Evolutionary conservation across 2,888 invertebrate species (phyloP), one percentile per base, ranked within the genome.

Genomic region (Aphidoletes aphidimyza): DNA sequence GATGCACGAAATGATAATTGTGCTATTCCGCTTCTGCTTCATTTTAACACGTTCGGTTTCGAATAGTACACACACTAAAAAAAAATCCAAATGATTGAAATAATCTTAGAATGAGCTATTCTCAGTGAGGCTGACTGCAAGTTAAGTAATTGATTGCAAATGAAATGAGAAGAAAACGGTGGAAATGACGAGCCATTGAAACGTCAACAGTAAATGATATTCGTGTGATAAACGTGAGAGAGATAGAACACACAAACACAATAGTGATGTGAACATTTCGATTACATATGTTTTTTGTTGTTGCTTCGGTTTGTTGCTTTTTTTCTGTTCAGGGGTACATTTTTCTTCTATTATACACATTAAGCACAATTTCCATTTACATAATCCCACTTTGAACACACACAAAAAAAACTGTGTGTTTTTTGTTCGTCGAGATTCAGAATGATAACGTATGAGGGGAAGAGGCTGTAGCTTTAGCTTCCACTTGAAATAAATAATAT

Each of bases 321-420:
- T 9, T 14, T 14, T 42, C 8, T 6, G 42, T 42, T 47, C 54
- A 54, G 54, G 69, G 26, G 30, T 14, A 69, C 69, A 69, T 30
- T 69, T 69, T 30, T 69, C 69, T 69, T 14, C 26, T 81, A 81
- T 81, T 81, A 81, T 81, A 81, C 81, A 81, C 37, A 81, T 81
- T 81, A 37, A 22, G 5, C 81, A 37, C n/a, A 81, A 81, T 81
- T 17, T 37, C 81, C n/a, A 22, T 69, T 69, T 69, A 69, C 69
- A 69, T 69, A 69, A 69, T 34, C 34, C 69, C 69, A 69, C 69
- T 69, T 69, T 11, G 30, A 69, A 19, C n/a, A n/a, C n/a, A n/a
- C n/a, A n/a, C 19, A 47, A 17, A 19, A 34, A 30, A 14, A 14
- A 34, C 17, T 6, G n/a, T n/a, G n/a, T n/a, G n/a, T n/a, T n/a